phyloP scores from a whole-genome alignment of 1,140 invertebrate species.

The Ostrea edulis region DNA sequence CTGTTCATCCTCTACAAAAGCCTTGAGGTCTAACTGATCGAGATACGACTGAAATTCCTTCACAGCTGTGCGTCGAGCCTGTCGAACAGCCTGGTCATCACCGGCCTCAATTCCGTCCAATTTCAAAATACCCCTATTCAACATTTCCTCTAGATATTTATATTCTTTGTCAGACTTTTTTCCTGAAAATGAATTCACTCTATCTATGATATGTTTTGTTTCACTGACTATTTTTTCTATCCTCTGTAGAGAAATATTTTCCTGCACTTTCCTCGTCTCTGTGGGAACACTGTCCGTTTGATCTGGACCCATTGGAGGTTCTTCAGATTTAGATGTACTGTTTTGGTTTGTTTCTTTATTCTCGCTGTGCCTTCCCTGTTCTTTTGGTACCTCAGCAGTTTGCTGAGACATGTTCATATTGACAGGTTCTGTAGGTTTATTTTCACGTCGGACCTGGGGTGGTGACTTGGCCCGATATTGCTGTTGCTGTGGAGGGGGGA shows the following conservation, averaged over 20 bases:
- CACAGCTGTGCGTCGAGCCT: conserved; percentile 91
- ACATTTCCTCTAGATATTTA: conserved; percentile 94
- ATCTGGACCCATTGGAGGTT: background rate
- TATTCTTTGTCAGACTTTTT: conserved; percentile 90
- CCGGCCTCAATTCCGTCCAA: conserved; percentile 95
- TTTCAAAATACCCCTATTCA: conserved; percentile 94
- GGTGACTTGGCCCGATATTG: conserved; percentile 62
- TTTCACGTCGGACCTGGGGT: conserved; percentile 68
- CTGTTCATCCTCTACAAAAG: conserved; percentile 7
- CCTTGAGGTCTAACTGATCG: conserved; percentile 86
- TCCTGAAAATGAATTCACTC: conserved; percentile 89
- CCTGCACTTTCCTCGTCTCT: conserved; percentile 32
- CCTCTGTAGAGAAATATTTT: conserved; percentile 83
- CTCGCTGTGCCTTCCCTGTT: background rate
- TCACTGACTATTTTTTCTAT: conserved; percentile 90
- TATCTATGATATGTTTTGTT: conserved; percentile 87
- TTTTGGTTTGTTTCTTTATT: background rate
- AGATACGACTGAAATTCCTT: conserved; percentile 92
- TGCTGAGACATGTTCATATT: background rate
- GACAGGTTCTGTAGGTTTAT: background rate
- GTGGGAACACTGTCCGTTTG: conserved; percentile 29
- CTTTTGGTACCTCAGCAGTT: conserved; percentile 27
- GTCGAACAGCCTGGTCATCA: conserved; percentile 92
- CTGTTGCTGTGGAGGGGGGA: conserved; percentile 56
- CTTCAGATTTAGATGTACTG: background rate